Evolutionary conservation across 2,888 invertebrate species (phyloP).

Genomic region (Byasa hedistus): DNA sequence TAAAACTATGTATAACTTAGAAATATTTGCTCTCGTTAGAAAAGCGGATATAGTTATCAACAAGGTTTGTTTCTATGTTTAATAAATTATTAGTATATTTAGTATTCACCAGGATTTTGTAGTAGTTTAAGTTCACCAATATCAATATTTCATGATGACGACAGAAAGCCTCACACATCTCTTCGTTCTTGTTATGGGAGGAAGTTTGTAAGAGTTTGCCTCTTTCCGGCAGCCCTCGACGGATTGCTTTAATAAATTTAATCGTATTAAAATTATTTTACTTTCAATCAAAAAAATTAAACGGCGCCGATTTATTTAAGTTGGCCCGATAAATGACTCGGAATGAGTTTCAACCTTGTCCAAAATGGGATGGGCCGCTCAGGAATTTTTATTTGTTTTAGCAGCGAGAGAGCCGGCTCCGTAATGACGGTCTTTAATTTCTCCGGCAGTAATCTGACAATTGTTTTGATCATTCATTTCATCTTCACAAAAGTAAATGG

Average conservation of each 20-base stretch:
- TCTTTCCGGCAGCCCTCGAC: too few relatives aligned
- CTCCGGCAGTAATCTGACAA: slow-evolving; percentile 4
- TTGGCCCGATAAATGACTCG: background rate
- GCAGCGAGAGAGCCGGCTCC: background rate
- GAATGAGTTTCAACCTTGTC: slow-evolving; percentile 8
- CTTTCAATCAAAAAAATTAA: background rate
- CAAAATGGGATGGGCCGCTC: slow-evolving; percentile 2
- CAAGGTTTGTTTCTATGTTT: too few relatives aligned
- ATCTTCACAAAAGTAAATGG: slow-evolving; percentile 5
- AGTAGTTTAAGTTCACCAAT: too few relatives aligned
- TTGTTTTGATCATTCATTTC: slow-evolving; percentile 6
- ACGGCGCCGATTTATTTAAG: background rate
- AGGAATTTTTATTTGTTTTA: slow-evolving; percentile 10
- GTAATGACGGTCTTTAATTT: slow-evolving; percentile 5
- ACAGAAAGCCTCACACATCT: too few relatives aligned
- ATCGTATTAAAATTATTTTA: background rate
- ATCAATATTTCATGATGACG: too few relatives aligned
- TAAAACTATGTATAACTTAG: too few relatives aligned
- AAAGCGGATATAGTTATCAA: too few relatives aligned
- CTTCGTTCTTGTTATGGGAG: too few relatives aligned
- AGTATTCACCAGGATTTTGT: too few relatives aligned
- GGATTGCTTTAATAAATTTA: too few relatives aligned
- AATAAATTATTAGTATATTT: background rate
- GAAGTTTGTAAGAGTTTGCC: too few relatives aligned
- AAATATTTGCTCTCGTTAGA: too few relatives aligned